Base-by-base conservation (phyloP, 2,797 vertebrate species). In the Hemitrygon akajei region DNA sequence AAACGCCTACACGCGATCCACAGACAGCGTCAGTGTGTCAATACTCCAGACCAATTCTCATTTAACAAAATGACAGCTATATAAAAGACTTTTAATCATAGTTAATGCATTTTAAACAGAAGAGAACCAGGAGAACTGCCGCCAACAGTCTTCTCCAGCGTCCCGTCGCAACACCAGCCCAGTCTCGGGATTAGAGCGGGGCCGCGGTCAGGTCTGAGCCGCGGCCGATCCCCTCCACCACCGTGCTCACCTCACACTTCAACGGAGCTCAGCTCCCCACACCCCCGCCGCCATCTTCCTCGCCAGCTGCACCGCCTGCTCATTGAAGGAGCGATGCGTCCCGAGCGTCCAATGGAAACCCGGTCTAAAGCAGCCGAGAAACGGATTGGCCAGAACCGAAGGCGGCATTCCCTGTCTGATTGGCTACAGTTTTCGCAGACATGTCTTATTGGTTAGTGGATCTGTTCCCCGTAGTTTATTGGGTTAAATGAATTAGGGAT, bases 351-450 rank as follows among this genome's bases (percentile, higher is more conserved):
- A 87, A 87, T 87, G 1, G 34, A 56, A 47, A 47, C 56, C 7
- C 56, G 0, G 12, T 14, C 25, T 12, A 2, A 4, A 10, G 12
- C 9, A 0, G 0, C 56, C 60, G 86, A 0, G 0, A 7, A 0
- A 3, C 7, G 30, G 14, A 66, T 66, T 92, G 69, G 91, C 37
- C 7, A 25, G 0, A 34, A 6, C 2, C 34, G 9, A 40, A 69
- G 7, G 30, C 20, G 10, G 34, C 7, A 5, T 10, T 6, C 14
- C 66, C 16, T 1, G 2, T 3, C 2, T 37, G 0, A 92, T 73
- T 92, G 89, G 37, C 22, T 75, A 34, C 4, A 0, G 4, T 1
- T 0, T 12, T 4, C 9, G 7, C 2, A 0, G 89, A 6, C 1
- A 10, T 1, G 7, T 34, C 12, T 34, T 1, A 89, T 89, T 89